Conservation (phyloP, 2,888 invertebrate species). For the Sinelater perroti region DNA sequence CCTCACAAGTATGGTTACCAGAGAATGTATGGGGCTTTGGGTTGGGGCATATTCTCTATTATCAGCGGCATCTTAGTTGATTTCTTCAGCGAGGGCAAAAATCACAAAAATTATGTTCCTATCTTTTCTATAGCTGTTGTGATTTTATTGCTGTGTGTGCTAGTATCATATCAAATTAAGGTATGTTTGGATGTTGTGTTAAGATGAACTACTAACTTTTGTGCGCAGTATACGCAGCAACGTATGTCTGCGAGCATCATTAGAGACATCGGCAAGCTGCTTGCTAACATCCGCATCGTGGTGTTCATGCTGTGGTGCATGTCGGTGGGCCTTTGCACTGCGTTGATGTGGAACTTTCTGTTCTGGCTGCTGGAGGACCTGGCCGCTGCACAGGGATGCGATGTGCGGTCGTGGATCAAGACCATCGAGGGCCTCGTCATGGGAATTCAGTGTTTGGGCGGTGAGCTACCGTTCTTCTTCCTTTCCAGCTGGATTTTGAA, state of each 20-base stretch:
- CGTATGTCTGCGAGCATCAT: conserved; percentile 73
- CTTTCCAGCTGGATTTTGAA: conserved; percentile 81
- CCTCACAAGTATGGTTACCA: conserved; percentile 85
- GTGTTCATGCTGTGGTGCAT: conserved; percentile 84
- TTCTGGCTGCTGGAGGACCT: conserved; percentile 86
- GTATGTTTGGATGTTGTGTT: conserved; percentile 57
- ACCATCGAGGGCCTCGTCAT: conserved; percentile 60
- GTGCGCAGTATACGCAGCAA: conserved; percentile 71
- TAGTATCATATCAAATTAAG: conserved; percentile 72
- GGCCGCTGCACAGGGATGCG: conserved; percentile 60
- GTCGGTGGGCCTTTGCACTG: conserved; percentile 83
- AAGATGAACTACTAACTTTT: too few species aligned
- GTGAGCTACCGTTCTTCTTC: conserved; percentile 89
- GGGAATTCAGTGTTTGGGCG: conserved; percentile 71
- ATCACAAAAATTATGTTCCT: conserved; percentile 78
- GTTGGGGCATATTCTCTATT: conserved; percentile 83
- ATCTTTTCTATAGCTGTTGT: conserved; percentile 80
- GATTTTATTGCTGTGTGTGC: conserved; percentile 71
- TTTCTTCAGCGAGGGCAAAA: conserved; percentile 69
- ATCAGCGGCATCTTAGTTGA: conserved; percentile 83
- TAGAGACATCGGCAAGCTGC: conserved; percentile 72
- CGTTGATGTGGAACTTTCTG: conserved; percentile 86
- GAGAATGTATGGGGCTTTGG: conserved; percentile 87
- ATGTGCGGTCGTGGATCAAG: conserved; percentile 58
- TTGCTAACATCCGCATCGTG: conserved; percentile 72